Base-by-base conservation (phyloP, 2,113 vertebrate species). In the Ifrita kowaldi region DNA sequence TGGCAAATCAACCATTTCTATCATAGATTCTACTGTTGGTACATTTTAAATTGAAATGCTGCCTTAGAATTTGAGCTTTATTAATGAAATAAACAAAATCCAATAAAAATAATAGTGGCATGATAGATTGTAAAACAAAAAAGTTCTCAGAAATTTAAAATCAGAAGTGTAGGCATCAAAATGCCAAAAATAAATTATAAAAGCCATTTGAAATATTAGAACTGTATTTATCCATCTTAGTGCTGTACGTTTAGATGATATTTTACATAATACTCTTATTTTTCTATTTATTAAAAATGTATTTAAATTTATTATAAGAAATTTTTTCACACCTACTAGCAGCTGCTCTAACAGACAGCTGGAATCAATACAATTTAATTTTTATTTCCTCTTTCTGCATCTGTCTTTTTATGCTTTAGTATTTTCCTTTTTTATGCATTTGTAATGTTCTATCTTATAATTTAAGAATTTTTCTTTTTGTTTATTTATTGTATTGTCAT, bases 311-410 rank as follows among this genome's bases (percentile, higher is more conserved):
- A 50, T 24, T 26, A 18, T 41, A 57, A 68, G 26, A 76, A 85
- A 88, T 12, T 53, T 79, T 91, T 65, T 56, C 32, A 64, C 33
- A 87, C n/a, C 63, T 92, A 91, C 75, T 85, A 83, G 37, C 27
- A 84, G 73, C 50, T 89, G 44, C 67, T 92, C 32, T 32, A 92
- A 71, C 42, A 94, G 42, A 39, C 83, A 95, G 53, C 59, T 95
- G 90, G 64, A 96, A 95, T 84, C 41, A 42, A 68, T 77, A 35
- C 47, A 83, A 91, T 93, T 80, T 80, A 60, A 92, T 82, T 84
- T 78, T 68, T 33, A 77, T 93, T 75, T 94, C 57, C 41, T 82
- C 37, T 84, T 87, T 74, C 70, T 65, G 13, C 37, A 71, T 73
- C 80, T 87, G 76, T 85, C 46, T 84, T 92, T 92, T 89, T 83